Conservation (phyloP, 2,797 vertebrate species). For the Phataginus tetradactyla region DNA sequence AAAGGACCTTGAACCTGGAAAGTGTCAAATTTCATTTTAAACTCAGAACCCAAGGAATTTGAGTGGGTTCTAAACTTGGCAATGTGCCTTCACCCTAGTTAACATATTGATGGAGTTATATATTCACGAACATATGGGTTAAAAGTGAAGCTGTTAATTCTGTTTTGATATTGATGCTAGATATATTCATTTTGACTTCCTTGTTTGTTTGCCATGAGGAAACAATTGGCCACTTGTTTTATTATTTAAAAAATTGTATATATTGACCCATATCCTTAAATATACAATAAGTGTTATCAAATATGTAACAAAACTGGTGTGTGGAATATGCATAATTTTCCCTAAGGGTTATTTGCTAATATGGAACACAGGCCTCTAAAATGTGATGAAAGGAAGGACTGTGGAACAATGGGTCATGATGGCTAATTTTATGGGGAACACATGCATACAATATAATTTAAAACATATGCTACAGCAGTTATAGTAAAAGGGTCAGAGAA, state of each 20-base stretch:
- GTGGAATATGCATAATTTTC: constrained; percentile 80
- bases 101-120: constrained; percentile 74
- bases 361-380: constrained; percentile 78
- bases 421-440: constrained; percentile 85
- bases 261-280: constrained; percentile 75
- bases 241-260: constrained; percentile 65
- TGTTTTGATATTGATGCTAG: constrained; percentile 74
- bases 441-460: constrained; percentile 82
- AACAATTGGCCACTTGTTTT: constrained; percentile 77
- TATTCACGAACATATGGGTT: constrained; percentile 66
- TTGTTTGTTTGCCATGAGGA: constrained; percentile 67
- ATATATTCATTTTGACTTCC: constrained; percentile 74
- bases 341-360: constrained; percentile 80
- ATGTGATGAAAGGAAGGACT: constrained; percentile 74
- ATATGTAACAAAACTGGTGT: constrained; percentile 75
- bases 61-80: constrained; percentile 78
- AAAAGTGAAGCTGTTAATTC: constrained; percentile 77
- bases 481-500: constrained; percentile 78
- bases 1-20: constrained; percentile 73
- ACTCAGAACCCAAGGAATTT: constrained; percentile 76
- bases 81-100: constrained; percentile 72
- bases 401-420: constrained; percentile 77
- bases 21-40: constrained; percentile 80
- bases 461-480: constrained; percentile 81
- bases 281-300: constrained; percentile 80